Base-by-base conservation (phyloP, 2,797 vertebrate species). In the Monodelphis domestica region DNA sequence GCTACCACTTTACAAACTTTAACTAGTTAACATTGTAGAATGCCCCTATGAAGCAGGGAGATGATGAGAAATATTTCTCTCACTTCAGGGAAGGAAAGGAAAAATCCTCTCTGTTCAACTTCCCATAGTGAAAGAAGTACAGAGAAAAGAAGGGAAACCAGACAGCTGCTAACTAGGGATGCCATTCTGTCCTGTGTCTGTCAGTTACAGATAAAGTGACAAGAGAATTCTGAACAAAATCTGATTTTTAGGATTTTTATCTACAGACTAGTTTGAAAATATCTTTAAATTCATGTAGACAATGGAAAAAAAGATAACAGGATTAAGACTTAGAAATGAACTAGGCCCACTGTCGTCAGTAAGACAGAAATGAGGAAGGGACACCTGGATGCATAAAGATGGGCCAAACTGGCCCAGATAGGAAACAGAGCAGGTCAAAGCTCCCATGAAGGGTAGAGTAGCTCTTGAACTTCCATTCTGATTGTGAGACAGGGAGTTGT, bases 21-120 rank as follows among this genome's bases (percentile, higher is more conserved):
- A 92, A 88, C 54, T 84, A 96, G 90, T 89, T 93, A 93, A 94
- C 91, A 54, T 91, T 54, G 84, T 70, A 93, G 92, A 95, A 59
- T 33, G 51, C 95, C 52, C 53, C 70, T 24, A 0, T 38, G 87
- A 78, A 52, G 5, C 28, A 53, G 30, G 14, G 5, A 5, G 38
- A 78, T 78, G 38, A 78, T 45, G 24, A 26, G 26, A 84, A 45
- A 89, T 84, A 89, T 30, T 53, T 17, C 91, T 94, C 91, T 95
- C n/a, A 50, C 94, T 93, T 95, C 91, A 93, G 92, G 90, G 55
- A 24, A 26, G 87, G 45, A 70, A 50, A 88, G 50, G 30, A 45
- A 92, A 84, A 89, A 45, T 91, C 51, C 50, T 84, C 91, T 93
- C 84, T 57, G 29, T 87, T 94, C 30, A 28, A 94, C 93, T 70